These are phyloP conservation scores for Leptinotarsa rubiginosa DNA, from an alignment of 2,888 invertebrate genomes.

Conservation along the genomic window DNA sequence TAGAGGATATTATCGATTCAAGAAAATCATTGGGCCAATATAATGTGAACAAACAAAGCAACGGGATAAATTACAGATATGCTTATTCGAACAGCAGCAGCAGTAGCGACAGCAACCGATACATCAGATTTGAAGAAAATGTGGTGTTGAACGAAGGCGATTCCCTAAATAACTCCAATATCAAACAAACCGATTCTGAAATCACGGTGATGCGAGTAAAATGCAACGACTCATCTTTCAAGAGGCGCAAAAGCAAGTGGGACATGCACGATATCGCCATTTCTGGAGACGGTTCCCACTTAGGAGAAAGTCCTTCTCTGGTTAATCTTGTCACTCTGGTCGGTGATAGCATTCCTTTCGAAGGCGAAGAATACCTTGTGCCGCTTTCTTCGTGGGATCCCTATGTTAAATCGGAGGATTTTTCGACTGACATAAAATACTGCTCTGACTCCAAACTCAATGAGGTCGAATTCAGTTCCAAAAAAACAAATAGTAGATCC, in stretches of 20 bases:
- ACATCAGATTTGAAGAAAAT: slow-evolving; percentile 51
- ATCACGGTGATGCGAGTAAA: slow-evolving; percentile 72
- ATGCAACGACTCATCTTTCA: slow-evolving; percentile 58
- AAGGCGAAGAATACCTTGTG: slow-evolving; percentile 67
- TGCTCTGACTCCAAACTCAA: slow-evolving; percentile 44
- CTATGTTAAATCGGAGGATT: slow-evolving; percentile 52
- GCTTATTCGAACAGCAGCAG: slow-evolving; percentile 53
- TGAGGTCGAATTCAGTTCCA: slow-evolving; percentile 21
- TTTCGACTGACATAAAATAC: slow-evolving; percentile 49
- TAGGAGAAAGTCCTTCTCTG: slow-evolving; percentile 71
- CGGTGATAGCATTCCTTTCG: slow-evolving; percentile 56
- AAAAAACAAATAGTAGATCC: slow-evolving; percentile 25
- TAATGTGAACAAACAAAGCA: slow-evolving; percentile 54
- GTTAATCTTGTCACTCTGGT: slow-evolving; percentile 72
- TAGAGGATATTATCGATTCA: slow-evolving; percentile 64
- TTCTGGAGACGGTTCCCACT: slow-evolving; percentile 71
- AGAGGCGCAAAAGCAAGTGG: slow-evolving; percentile 64
- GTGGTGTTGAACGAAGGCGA: slow-evolving; percentile 55
- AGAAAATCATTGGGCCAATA: slow-evolving; percentile 62
- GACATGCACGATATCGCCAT: slow-evolving; percentile 67
- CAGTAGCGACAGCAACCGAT: slow-evolving; percentile 20
- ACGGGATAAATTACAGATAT: slow-evolving; percentile 52
- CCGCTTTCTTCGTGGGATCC: slow-evolving; percentile 73
- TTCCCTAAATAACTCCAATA: slow-evolving; percentile 46
- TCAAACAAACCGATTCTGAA: slow-evolving; percentile 73